Evolutionary conservation across 2,888 invertebrate genomes (phyloP), one percentile per base, ranked within the genome.

Genomic region (Aethes cnicana): DNA sequence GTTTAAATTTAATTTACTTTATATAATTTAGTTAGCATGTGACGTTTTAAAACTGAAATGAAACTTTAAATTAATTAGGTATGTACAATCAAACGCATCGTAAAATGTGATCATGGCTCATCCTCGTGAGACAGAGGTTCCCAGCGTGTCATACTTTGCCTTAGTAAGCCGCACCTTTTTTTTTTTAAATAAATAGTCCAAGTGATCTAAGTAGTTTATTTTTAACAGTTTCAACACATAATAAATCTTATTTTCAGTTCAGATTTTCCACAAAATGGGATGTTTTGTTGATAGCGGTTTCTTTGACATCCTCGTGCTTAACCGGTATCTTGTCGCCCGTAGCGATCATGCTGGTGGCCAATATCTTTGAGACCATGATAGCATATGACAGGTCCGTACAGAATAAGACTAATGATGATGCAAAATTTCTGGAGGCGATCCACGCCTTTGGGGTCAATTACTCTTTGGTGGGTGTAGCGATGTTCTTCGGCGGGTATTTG

Each of bases 261-360:
- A 91, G 92, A 66, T 95, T 92, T 77, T 81, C 94, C 12, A 90
- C 91, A 8, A 71, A 57, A 16, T 71, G 65, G 37, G 94, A 95
- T 68, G 89, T 81, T 62, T 56, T 85, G 0, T 73, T 92, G 35
- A 90, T 94, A 49, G 44, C 71, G 1, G 48, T 93, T 17, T 93
- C 94, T 0, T 39, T 91, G 6, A 2, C 92, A 4, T 69, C 69
- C 3, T 69, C 69, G 2, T 58, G 73, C 35, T 17, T 69, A 12
- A 66, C 70, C 7, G 80, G 77, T 9, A 54, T 66, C 8, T 66
- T 64, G 1, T 48, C 75, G 3, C 77, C 80, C 1, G 66, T 68
- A 26, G 71, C 77, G 2, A 75, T 79, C 21, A 69, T 71, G 0
- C 55, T 76, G 3, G 74, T 79, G 1, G 75, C 80, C 0, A 63